Evolutionary conservation across 2,113 vertebrate genomes (phyloP).

Genomic region (Cisticola juncidis): DNA sequence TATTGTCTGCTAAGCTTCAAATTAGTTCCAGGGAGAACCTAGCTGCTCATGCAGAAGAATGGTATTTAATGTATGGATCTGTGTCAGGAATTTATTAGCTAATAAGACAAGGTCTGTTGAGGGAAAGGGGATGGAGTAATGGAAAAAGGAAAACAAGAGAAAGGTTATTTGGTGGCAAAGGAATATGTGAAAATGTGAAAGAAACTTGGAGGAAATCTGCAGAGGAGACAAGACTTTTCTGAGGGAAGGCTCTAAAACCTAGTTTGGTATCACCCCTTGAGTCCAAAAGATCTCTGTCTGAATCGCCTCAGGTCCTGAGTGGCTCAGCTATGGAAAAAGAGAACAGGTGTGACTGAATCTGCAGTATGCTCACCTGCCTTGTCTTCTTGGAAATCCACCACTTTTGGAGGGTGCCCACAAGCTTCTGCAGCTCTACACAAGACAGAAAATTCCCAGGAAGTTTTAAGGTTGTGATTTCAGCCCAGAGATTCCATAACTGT

Average conservation of each 20-base stretch:
- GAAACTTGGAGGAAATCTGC: neutral
- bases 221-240: neutral
- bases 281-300: neutral
- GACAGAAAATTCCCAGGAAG: neutral
- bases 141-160: neutral
- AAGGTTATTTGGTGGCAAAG: neutral
- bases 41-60: neutral
- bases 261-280: neutral
- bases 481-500: neutral
- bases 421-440: neutral
- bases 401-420: fast-evolving
- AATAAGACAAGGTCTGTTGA: neutral
- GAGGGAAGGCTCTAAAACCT: neutral
- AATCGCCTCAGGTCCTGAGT: neutral
- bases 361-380: neutral
- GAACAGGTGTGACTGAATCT: neutral
- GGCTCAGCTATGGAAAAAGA: neutral
- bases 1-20: neutral
- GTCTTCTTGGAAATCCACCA: neutral
- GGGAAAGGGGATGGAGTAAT: neutral
- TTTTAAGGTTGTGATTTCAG: neutral
- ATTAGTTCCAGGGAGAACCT: neutral
- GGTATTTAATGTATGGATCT: neutral
- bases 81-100: neutral
- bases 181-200: neutral